Percentiles rank a stretch among this genome's conserved stretches.
These are phyloP conservation scores for Papilio polyxenes DNA, from an alignment of 1,140 invertebrate genomes.

Conservation along the genomic window DNA sequence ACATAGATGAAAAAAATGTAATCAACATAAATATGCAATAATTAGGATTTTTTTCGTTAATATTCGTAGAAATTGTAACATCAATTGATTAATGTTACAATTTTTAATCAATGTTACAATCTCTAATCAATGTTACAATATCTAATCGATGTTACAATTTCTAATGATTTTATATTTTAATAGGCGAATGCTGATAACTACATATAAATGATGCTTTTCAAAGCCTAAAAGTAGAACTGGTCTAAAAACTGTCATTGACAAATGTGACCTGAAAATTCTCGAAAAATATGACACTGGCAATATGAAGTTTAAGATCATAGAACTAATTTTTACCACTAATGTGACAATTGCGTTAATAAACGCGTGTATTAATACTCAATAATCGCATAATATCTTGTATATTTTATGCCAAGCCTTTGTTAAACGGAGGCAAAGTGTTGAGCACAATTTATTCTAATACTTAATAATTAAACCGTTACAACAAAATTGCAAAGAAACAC, in stretches of 20 bases:
- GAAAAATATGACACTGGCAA: background rate
- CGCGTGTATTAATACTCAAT: constrained; percentile 10
- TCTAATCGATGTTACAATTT: background rate
- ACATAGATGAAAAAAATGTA: background rate
- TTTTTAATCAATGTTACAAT: background rate
- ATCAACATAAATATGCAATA: background rate
- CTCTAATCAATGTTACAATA: background rate
- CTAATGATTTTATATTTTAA: background rate
- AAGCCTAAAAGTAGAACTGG: background rate
- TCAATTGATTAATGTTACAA: too few species aligned
- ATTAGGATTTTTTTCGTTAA: background rate
- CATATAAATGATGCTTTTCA: too few species aligned
- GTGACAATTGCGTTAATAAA: background rate
- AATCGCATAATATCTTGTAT: constrained; percentile 18
- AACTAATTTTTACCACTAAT: background rate
- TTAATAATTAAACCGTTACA: constrained; percentile 42
- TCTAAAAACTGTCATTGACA: background rate
- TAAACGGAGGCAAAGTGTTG: constrained; percentile 31
- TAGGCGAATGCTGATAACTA: too few species aligned
- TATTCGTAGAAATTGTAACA: background rate
- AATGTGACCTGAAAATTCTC: background rate
- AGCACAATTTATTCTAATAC: constrained; percentile 59
- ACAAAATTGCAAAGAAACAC: background rate
- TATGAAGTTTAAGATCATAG: background rate
- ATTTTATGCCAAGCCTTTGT: constrained; percentile 23